These are phyloP conservation scores for Crossoptilon crossoptilon DNA, from an alignment of 2,797 vertebrate genomes.

Conservation along the genomic window DNA sequence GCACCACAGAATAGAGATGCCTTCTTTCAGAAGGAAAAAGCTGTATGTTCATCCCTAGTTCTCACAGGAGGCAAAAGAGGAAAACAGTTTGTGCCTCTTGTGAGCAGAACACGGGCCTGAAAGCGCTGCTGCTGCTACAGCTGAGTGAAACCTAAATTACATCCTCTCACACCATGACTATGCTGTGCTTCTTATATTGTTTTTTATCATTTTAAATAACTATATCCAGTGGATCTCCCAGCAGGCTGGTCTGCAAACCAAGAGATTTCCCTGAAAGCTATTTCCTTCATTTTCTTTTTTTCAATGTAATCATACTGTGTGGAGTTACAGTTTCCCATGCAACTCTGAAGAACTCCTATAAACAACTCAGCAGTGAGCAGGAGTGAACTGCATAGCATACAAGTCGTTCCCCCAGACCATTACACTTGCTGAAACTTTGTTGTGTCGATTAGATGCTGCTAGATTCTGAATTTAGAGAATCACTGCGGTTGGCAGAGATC, in stretches of 20 bases:
- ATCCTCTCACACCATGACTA: background rate
- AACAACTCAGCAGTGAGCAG: background rate
- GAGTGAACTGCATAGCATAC: background rate
- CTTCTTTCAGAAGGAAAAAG: background rate
- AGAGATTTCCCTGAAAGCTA: background rate
- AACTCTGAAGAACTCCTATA: background rate
- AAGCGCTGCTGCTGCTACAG: background rate
- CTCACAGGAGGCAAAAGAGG: background rate
- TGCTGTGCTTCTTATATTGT: background rate
- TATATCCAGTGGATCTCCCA: background rate
- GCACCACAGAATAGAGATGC: background rate
- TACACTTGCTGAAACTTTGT: background rate
- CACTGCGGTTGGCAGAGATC: background rate
- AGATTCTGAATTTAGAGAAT: background rate
- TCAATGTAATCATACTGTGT: background rate
- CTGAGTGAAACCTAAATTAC: background rate
- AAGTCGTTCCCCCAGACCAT: background rate
- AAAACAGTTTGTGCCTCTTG: background rate
- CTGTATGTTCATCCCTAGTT: background rate
- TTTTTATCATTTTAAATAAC: background rate
- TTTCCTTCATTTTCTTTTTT: background rate
- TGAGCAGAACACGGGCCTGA: background rate
- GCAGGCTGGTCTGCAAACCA: background rate
- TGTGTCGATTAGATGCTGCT: background rate
- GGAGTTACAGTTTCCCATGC: accelerated